phyloP scores from a whole-genome alignment of 2,113 vertebrate species.

The Austrofundulus limnaeus region DNA sequence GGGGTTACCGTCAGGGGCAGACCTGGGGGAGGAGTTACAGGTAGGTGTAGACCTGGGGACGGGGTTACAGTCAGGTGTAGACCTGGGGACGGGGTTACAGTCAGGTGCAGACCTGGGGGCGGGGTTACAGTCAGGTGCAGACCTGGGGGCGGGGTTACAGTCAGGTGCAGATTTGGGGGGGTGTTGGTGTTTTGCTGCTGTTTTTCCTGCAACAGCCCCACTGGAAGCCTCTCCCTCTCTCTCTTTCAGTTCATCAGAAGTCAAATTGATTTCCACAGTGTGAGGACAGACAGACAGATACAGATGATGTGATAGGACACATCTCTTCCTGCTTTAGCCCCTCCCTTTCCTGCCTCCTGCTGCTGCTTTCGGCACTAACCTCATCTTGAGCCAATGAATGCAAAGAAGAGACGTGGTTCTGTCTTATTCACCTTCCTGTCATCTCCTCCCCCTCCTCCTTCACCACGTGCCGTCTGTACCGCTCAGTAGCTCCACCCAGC shows the following conservation, averaged over 20 bases:
- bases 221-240: conserved; percentile 85
- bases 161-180: neutral
- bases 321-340: conserved; percentile 22
- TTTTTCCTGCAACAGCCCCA: conserved; percentile 41
- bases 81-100: too few species aligned
- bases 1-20: too few species aligned
- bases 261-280: conserved; percentile 98
- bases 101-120: too few species aligned
- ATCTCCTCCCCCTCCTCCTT: conserved; percentile 2
- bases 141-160: too few species aligned
- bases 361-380: conserved; percentile 51
- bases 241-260: conserved; percentile 87
- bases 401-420: conserved; percentile 14
- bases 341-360: conserved; percentile 28
- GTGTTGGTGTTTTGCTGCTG: conserved; percentile 54
- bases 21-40: too few species aligned
- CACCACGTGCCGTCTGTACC: conserved; percentile 8
- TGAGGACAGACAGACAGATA: conserved; percentile 83
- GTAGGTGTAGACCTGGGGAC: too few species aligned
- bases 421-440: conserved; percentile 1
- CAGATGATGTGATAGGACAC: conserved; percentile 58
- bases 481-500: conserved; percentile 15
- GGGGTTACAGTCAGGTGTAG: too few species aligned
- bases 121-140: too few species aligned
- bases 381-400: conserved; percentile 26